These are phyloP conservation scores for Myrmecobius fasciatus DNA, from an alignment of 2,113 vertebrate species.

Conservation along the genomic window DNA sequence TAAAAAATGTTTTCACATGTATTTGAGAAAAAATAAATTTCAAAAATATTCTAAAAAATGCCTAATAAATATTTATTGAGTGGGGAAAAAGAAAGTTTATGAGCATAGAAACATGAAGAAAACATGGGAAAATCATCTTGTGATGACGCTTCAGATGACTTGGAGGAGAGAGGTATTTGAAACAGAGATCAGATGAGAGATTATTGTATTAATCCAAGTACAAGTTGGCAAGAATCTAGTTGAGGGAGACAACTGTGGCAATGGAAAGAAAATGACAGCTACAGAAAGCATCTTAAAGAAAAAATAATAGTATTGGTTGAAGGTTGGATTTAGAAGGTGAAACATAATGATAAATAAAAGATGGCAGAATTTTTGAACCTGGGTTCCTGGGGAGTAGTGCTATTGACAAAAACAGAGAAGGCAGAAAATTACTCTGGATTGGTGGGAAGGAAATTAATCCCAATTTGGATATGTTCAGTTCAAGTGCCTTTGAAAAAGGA, in stretches of 20 bases:
- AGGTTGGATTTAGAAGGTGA: neutral
- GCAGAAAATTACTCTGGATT: neutral
- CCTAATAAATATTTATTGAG: neutral
- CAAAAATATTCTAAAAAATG: neutral
- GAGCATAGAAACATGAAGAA: neutral
- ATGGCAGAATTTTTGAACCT: neutral
- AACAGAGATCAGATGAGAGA: neutral
- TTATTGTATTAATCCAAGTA: neutral
- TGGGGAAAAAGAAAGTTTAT: neutral
- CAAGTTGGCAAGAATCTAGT: neutral
- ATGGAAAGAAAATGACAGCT: neutral
- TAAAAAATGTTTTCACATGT: neutral
- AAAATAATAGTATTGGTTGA: neutral
- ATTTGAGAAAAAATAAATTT: neutral
- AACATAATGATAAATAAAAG: neutral
- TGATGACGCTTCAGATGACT: constrained; percentile 2
- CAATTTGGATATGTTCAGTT: neutral
- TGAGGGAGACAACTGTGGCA: neutral
- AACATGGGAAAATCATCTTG: constrained; percentile 64
- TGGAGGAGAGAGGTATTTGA: neutral
- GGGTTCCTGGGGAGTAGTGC: neutral
- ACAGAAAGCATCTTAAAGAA: neutral
- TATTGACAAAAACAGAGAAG: neutral
- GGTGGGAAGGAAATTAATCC: neutral
- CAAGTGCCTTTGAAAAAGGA: neutral